Evolutionary conservation across 2,113 vertebrate species (phyloP), one percentile per base, ranked within the genome.

Genomic region (Corydoras maculifer): DNA sequence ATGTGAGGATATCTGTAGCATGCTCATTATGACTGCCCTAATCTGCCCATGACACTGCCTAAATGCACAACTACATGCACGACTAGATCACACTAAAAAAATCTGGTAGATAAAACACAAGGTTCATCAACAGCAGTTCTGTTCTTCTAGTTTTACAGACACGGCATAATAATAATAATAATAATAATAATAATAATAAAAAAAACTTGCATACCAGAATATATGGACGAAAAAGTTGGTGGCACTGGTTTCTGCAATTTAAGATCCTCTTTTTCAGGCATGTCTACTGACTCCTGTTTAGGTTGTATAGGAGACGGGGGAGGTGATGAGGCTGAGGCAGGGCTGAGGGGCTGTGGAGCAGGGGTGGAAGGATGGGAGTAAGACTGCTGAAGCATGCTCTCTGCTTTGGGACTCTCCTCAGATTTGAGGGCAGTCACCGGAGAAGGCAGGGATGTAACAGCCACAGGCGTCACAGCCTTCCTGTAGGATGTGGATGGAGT

Each of bases 321-420:
- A 0, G 90, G 86, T 0, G 90, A 88, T 67, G 89, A 88, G 78
- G 87, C 85, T 0, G 89, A 87, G 1, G 85, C 86, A 0, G 90
- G 90, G 74, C 90, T 90, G 73, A 87, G 81, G 12, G 90, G 87
- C 69, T 88, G 90, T 61, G 90, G 86, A 79, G 79, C 90, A 74
- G 95, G 91, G 2, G 92, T 92, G 62, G 93, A 89, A 0, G 93
- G 91, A 76, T 90, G 92, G 5, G 92, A 90, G 11, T 93, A 94
- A 55, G 89, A 70, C 1, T 88, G 89, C 10, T 91, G 92, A 73
- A 90, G 88, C 59, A 90, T 87, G 2, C 89, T 92, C 76, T 88
- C 91, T 61, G 91, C 86, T 87, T 94, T 94, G 77, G 90, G 90
- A 63, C 88, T 91, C 25, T 92, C 91, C 81, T 95, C 94, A 54